Conservation (phyloP, 2,113 vertebrate species). For the Thinocorus orbignyianus region DNA sequence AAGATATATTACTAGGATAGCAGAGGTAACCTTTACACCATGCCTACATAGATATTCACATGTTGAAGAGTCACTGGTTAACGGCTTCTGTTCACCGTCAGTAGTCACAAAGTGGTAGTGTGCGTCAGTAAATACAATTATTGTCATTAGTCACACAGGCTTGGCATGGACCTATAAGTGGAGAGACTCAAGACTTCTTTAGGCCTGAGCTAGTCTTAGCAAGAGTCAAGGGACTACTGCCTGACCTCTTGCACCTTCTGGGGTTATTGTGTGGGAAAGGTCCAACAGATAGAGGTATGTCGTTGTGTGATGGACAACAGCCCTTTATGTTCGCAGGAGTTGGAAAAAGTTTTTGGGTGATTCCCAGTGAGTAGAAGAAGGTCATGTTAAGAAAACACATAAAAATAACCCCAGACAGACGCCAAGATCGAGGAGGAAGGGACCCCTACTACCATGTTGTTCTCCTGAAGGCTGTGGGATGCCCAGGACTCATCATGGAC, state of each 20-base stretch:
- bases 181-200: not conserved
- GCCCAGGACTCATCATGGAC: not conserved
- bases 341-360: not conserved
- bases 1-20: not conserved
- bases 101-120: not conserved
- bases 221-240: not conserved
- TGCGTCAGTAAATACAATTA: not conserved
- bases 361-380: not conserved
- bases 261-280: not conserved
- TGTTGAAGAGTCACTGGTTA: not conserved
- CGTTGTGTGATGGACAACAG: not conserved
- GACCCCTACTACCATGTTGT: rapidly evolving
- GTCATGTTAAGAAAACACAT: not conserved
- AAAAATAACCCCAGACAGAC: not conserved
- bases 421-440: not conserved
- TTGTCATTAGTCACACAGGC: not conserved
- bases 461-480: not conserved
- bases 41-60: not conserved
- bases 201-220: not conserved
- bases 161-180: not conserved
- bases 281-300: not conserved
- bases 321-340: not conserved
- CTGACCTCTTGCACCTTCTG: not conserved
- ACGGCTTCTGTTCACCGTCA: not conserved
- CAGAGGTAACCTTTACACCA: not conserved